Evolutionary conservation across 2,888 invertebrate genomes (phyloP), one percentile per base, ranked within the genome.

Genomic region (Ethmia dodecea): DNA sequence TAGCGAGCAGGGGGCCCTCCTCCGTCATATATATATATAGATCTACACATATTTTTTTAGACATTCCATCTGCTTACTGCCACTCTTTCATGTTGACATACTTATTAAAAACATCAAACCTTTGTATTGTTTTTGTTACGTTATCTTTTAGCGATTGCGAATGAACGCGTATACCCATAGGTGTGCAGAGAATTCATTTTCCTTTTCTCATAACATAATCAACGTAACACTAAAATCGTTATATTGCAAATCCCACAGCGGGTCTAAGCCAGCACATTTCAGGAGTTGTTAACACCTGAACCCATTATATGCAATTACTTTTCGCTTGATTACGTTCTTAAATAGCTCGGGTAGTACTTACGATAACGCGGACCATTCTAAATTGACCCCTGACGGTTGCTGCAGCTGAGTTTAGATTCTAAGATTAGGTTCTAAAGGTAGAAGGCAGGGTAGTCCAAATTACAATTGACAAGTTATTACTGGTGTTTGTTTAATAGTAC

Each of bases 221-320:
- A n/a, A n/a, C n/a, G n/a, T n/a, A n/a, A n/a, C n/a, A n/a, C 26
- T 12, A 10, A 26, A 26, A 26, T 26, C 51, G 51, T 53, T 61
- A 53, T 60, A 61, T 58, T 46, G 50, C 48, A 38, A 51, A 49
- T 47, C 44, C 48, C 48, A 40, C 38, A 42, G 43, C 44, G 42
- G 47, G 50, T 52, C 60, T 60, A 57, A 57, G 51, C 55, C 49
- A 43, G 48, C 49, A 52, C 56, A 57, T 60, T 60, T 55, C 43
- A 52, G 51, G 54, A 53, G 62, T 58, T 63, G 60, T 66, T 66
- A 59, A 59, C 68, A 66, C 69, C 71, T 67, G 65, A 68, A 64
- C 69, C 69, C 61, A 68, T 68, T 66, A 65, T 57, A 53, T 51
- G 52, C 55, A 52, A 60, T 60, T 53, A 59, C 58, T 50, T 52